Base-by-base conservation (phyloP, 2,888 invertebrate species). In the Ochropleura leucogaster region DNA sequence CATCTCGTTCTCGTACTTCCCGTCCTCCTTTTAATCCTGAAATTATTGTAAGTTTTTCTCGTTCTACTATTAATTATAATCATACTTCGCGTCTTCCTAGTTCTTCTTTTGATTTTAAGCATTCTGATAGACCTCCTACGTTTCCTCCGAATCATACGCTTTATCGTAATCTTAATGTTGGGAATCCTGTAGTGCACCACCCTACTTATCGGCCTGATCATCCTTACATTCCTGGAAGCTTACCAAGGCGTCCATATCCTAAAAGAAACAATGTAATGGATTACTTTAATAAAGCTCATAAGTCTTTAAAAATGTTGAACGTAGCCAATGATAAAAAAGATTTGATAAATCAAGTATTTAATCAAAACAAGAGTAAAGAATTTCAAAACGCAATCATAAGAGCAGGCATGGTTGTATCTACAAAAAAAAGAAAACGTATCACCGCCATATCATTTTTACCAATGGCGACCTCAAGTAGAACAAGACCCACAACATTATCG, bases 381-480 rank as follows among this genome's bases (percentile, higher is more conserved):
- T 70, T 44, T 7, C 62, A 42, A 71, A 9, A 12, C 57, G 44
- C 44, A n/a, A 20, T 64, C 0, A 60, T 67, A 53, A 64, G 67
- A 83, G 16, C 16, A 18, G 10, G n/a, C 8, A 40, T 42, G 16
- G 1, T 14, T 1, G 55, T 3, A 57, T 40, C 62, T 20, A 60
- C 40, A 46, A 40, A 47, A 64, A 46, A 20, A 10, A 12, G 30
- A 59, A 40, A 66, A 57, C 62, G 8, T 8, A 40, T 40, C 14
- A 49, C 66, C 5, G 76, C 84, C 20, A 78, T 79, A 65, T 68
- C 77, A 40, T 78, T 81, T 66, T 46, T 46, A 55, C 81, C 77
- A 12, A 10, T n/a, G 16, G 8, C 51, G 62, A 85, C 68, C 16
- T n/a, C 70, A 53, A 72, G 46, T 9, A 59, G 9, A 49, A 60